Conservation (phyloP, 2,888 invertebrate genomes). For the Leptopilina drosophilae region DNA sequence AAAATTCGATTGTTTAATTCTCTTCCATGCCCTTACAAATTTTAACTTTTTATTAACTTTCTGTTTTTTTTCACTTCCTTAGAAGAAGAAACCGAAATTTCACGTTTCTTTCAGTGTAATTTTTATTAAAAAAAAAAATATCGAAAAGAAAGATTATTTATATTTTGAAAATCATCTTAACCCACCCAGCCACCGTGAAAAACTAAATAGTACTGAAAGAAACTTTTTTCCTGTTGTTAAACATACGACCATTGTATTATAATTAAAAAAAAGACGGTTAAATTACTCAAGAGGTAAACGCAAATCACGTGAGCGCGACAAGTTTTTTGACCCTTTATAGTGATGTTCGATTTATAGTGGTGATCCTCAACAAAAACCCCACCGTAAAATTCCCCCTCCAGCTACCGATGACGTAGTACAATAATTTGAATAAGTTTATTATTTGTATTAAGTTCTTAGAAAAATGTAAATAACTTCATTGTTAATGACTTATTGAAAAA, state of each 20-base stretch:
- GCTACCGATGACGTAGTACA: background rate
- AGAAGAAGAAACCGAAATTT: too few species aligned
- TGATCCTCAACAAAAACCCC: conserved; percentile 22
- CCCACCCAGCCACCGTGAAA: conserved; percentile 65
- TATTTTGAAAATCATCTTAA: conserved; percentile 52
- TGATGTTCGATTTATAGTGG: background rate
- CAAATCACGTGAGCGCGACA: conserved; percentile 25
- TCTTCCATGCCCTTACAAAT: background rate
- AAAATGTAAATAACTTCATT: too few species aligned
- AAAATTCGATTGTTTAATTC: background rate
- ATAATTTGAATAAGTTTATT: too few species aligned
- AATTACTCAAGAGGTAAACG: conserved; percentile 47
- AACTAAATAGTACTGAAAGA: conserved; percentile 64
- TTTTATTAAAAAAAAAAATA: background rate
- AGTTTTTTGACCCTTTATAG: conserved; percentile 44
- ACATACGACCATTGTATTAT: conserved; percentile 55
- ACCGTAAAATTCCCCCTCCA: conserved; percentile 8
- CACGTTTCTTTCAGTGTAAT: background rate
- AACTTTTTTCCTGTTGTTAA: conserved; percentile 52
- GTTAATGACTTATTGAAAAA: too few species aligned
- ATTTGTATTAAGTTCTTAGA: too few species aligned
- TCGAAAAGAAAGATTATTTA: background rate
- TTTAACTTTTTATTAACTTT: background rate
- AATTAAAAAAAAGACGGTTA: conserved; percentile 51
- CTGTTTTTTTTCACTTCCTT: too few species aligned